Base-by-base conservation (phyloP, 92 coral and sea anemone genomes). In the Hydrozoanthus gracilis region DNA sequence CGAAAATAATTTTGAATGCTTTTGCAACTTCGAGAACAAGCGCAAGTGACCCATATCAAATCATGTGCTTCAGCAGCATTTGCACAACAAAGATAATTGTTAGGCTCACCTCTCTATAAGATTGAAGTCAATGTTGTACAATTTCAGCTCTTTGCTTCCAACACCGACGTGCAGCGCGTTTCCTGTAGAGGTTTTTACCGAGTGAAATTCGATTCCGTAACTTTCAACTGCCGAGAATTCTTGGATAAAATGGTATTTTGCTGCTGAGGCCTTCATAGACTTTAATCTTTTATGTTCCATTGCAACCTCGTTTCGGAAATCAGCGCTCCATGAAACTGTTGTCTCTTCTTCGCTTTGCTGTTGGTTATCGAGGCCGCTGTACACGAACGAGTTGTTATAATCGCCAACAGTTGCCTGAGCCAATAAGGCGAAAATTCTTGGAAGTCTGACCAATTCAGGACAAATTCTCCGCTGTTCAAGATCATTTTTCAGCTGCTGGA, bases 371-470 rank as follows among this genome's bases (percentile, higher is more conserved):
- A 88, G 88, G 49, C 87, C 91, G 58, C 95, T 88, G 16, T 79
- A 82, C 1, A 89, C 15, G 73, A 84, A 91, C 77, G 94, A 65
- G 77, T 91, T 95, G 58, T 87, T 90, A 76, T 88, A 94, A 83
- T 97, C 98, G 66, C 99, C 98, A 14, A 93, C 64, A 15, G 94
- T 93, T 82, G 99, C 99, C 89, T 97, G 99, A 64, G 96, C 94
- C 56, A 95, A 78, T 44, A 93, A 86, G 8, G 97, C 98, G 51
- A 92, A 93, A 8, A 93, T 83, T 46, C 92, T 54, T 4, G 95
- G 94, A 60, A 91, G 83, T 58, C 92, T 92, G 54, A 83, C 92
- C 51, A 91, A 93, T 39, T 91, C 91, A 60, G 92, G 92, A 60
- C 76, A 79, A 44, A 91, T 78, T 54, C 85, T 83, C n/a, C 95